Evolutionary conservation across 1,140 invertebrate genomes (phyloP).

Genomic region (Apis laboriosa): DNA sequence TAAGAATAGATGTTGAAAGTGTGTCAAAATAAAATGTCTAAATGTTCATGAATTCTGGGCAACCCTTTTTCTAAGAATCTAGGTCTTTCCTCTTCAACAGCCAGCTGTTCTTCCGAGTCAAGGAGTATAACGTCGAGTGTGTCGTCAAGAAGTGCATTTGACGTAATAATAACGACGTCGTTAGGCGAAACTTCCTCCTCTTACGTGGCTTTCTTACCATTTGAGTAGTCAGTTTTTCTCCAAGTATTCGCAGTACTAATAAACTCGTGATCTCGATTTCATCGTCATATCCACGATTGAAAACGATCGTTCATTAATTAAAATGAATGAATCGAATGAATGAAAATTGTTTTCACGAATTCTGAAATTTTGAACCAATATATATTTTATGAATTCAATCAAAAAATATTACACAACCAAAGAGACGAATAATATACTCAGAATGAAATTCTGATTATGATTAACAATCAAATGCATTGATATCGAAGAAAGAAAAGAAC

Average conservation of each 20-base stretch:
- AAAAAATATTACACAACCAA: too few relatives aligned
- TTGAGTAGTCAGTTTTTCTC: neutral
- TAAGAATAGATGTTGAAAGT: neutral
- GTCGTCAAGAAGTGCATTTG: slow-evolving; percentile 49
- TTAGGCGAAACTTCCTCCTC: slow-evolving; percentile 52
- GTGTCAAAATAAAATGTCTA: slow-evolving; percentile 2
- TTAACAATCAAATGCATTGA: neutral
- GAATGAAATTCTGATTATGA: neutral
- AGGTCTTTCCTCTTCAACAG: slow-evolving; percentile 40
- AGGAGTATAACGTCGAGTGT: slow-evolving; percentile 50
- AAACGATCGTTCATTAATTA: neutral
- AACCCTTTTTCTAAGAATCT: slow-evolving; percentile 39
- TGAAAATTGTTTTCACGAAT: neutral
- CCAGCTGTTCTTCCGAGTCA: slow-evolving; percentile 51
- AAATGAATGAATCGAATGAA: neutral
- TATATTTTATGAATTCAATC: too few relatives aligned
- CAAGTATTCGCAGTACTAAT: neutral
- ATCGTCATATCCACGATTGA: too few relatives aligned
- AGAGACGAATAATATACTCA: too few relatives aligned
- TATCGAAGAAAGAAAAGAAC: neutral
- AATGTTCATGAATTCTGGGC: slow-evolving; percentile 30
- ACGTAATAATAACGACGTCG: slow-evolving; percentile 64
- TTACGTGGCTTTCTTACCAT: slow-evolving; percentile 23
- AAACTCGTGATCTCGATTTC: neutral
- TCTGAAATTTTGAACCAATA: too few relatives aligned